A percentile compares a stretch with the other conserved stretches of the same genome.
Evolutionary conservation across 2,888 invertebrate species (phyloP).

Genomic region (Sinohyriopsis cumingii): DNA sequence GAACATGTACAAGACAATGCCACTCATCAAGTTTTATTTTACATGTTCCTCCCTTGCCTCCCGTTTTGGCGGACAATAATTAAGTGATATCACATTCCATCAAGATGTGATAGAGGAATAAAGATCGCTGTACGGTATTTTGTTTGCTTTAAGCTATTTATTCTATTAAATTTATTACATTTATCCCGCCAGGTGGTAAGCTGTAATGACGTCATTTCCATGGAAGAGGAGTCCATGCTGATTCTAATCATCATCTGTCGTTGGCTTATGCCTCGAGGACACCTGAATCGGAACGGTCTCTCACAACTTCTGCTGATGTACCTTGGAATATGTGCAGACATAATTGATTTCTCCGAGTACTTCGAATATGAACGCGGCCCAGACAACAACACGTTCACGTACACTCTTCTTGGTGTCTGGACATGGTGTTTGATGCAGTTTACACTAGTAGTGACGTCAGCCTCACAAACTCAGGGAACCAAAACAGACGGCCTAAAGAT

Average conservation of each 20-base stretch:
- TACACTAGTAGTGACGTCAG: constrained; percentile 29
- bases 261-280: constrained; percentile 36
- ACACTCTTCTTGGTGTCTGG: constrained; percentile 28
- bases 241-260: constrained; percentile 32
- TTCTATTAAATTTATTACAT: no score
- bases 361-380: constrained; percentile 15
- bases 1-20: no score
- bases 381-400: constrained; percentile 3
- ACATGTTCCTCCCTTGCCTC: no score
- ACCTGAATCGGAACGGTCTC: constrained; percentile 30
- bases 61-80: no score
- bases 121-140: no score
- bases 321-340: constrained; percentile 35
- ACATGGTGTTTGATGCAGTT: constrained; percentile 37
- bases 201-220: constrained; percentile 7
- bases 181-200: no score
- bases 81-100: no score
- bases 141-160: no score
- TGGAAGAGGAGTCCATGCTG: constrained; percentile 38
- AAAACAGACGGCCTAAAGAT: background rate
- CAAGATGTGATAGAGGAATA: no score
- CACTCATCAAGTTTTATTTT: no score
- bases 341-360: constrained; percentile 35
- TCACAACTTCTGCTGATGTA: constrained; percentile 38
- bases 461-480: constrained; percentile 8